These are phyloP conservation scores for Anhinga anhinga DNA, from an alignment of 2,113 vertebrate genomes.

Conservation along the genomic window DNA sequence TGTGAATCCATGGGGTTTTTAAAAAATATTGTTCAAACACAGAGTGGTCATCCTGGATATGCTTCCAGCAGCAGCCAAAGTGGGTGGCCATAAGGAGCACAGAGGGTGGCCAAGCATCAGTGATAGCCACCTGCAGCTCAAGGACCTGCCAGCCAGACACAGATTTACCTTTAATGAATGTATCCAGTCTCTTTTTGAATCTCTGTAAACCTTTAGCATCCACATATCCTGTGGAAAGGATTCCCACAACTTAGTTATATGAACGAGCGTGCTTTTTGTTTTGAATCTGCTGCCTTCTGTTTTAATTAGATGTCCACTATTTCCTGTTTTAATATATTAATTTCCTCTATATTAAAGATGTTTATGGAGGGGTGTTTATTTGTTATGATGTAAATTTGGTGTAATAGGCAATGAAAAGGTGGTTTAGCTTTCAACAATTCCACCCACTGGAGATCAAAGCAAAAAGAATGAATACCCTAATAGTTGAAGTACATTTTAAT, in stretches of 20 bases:
- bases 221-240: neutral
- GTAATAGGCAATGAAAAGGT: neutral
- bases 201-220: neutral
- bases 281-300: neutral
- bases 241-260: neutral
- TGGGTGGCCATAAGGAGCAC: neutral
- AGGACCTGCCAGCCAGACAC: neutral
- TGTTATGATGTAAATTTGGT: neutral
- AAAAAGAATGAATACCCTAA: neutral
- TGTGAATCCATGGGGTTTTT: neutral
- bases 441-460: slow-evolving; percentile 1
- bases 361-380: neutral
- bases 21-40: neutral
- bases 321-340: neutral
- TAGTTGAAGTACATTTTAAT: neutral
- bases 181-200: neutral
- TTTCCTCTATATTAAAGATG: neutral
- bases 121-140: neutral
- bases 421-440: neutral
- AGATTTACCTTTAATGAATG: neutral
- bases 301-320: neutral
- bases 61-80: neutral
- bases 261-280: neutral
- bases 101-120: neutral
- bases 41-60: accelerated